Conservation (phyloP, 2,888 invertebrate genomes). For the Microctonus aethiopoides region DNA sequence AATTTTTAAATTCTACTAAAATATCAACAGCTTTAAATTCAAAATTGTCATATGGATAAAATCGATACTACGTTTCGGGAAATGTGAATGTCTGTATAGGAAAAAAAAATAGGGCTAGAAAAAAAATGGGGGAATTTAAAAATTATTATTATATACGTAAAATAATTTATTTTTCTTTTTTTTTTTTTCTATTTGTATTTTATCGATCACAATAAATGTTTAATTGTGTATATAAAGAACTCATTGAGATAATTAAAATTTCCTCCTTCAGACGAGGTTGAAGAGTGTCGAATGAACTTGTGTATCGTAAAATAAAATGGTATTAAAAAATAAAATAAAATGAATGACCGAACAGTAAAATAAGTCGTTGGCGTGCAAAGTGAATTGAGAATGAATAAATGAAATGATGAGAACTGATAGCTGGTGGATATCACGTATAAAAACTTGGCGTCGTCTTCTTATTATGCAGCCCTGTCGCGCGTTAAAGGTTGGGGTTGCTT, state of each 20-base stretch:
- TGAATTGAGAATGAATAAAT: neutral
- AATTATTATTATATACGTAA: neutral
- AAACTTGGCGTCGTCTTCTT: conserved; percentile 61
- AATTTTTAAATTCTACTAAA: conserved; percentile 56
- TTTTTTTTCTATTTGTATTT: neutral
- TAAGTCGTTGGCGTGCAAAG: neutral
- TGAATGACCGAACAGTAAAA: conserved; percentile 1
- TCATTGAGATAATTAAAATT: conserved; percentile 29
- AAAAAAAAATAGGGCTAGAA: neutral
- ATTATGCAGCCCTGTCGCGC: conserved; percentile 59
- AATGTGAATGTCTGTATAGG: conserved; percentile 51
- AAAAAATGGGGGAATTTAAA: conserved; percentile 17
- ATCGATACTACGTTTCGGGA: conserved; percentile 65
- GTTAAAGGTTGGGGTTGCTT: conserved; percentile 52
- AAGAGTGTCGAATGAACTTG: conserved; percentile 13
- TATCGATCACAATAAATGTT: conserved; percentile 32
- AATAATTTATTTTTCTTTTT: neutral
- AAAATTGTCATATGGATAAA: conserved; percentile 53
- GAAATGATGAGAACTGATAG: conserved; percentile 25
- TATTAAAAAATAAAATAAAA: conserved; percentile 23
- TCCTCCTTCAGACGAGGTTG: conserved; percentile 32
- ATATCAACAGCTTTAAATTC: conserved; percentile 44
- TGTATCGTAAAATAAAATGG: conserved; percentile 2
- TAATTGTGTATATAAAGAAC: conserved; percentile 3
- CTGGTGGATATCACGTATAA: conserved; percentile 39